Conservation (phyloP, 2,888 invertebrate genomes). For the Drosophila kanekoi region DNA sequence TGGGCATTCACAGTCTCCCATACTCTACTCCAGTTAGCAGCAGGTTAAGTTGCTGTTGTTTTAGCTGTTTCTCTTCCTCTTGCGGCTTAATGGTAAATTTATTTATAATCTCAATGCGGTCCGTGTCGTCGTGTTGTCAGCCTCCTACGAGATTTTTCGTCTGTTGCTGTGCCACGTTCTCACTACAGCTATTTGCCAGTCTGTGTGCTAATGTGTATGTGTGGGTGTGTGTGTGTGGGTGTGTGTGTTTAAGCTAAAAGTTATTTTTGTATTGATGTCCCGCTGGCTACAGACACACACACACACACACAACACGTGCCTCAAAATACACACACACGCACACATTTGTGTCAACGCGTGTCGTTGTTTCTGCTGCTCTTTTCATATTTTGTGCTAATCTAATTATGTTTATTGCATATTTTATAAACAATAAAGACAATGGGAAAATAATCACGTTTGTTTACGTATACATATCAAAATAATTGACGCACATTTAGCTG, state of each 20-base stretch:
- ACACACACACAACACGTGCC: conserved; percentile 33
- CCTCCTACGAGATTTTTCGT: conserved; percentile 46
- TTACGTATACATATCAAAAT: conserved; percentile 19
- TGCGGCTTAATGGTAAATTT: conserved; percentile 47
- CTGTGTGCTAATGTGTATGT: not conserved
- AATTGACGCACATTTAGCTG: conserved; percentile 35
- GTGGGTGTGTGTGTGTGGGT: conserved; percentile 10
- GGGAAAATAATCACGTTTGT: conserved; percentile 28
- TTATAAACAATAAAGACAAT: conserved; percentile 37
- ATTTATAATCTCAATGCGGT: conserved; percentile 67
- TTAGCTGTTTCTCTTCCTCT: conserved; percentile 11
- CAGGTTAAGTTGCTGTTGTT: conserved; percentile 18
- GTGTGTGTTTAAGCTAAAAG: conserved; percentile 53
- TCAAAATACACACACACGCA: conserved; percentile 18
- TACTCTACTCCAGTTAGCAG: not conserved
- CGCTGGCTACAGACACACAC: conserved; percentile 3
- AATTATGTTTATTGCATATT: conserved; percentile 46
- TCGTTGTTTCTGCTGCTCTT: conserved; percentile 15
- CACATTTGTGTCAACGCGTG: conserved; percentile 28
- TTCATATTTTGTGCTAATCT: conserved; percentile 38
- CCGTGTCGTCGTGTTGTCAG: conserved; percentile 45
- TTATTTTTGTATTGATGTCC: conserved; percentile 63
- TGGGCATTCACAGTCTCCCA: not conserved
- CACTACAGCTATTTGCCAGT: not conserved
- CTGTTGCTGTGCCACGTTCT: conserved; percentile 42